Conservation (phyloP, 2,797 vertebrate species). For the Valencia hispanica region DNA sequence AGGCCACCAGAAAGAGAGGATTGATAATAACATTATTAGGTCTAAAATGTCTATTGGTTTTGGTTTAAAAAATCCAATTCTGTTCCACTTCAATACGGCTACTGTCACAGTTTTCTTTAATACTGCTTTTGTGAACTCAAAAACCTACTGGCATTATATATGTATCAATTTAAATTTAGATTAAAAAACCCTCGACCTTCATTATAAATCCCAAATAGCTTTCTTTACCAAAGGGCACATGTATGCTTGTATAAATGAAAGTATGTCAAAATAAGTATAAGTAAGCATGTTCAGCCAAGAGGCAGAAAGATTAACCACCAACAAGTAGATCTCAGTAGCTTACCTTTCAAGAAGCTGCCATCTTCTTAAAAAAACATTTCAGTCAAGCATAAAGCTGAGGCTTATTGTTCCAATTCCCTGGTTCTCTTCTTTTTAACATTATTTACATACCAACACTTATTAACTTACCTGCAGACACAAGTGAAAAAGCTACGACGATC, state of each 20-base stretch:
- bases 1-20: not conserved
- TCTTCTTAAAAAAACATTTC: not conserved
- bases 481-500: slow-evolving; percentile 41
- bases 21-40: not conserved
- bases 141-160: not conserved
- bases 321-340: not conserved
- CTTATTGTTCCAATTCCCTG: too few relatives aligned
- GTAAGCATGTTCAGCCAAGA: not conserved
- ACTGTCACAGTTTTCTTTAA: not conserved
- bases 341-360: not conserved
- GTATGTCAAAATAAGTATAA: not conserved
- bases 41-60: not conserved
- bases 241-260: not conserved
- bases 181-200: not conserved
- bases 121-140: not conserved
- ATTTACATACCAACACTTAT: not conserved
- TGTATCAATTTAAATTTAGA: not conserved
- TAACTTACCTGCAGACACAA: slow-evolving; percentile 60
- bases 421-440: not conserved
- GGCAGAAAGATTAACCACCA: not conserved
- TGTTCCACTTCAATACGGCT: not conserved
- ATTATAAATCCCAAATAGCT: not conserved
- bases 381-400: not conserved
- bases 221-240: not conserved
- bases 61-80: not conserved